Percentiles rank a stretch among this genome's conserved stretches.
phyloP scores from a whole-genome alignment of 2,797 vertebrate genomes.

The Meriones psammophilus region DNA sequence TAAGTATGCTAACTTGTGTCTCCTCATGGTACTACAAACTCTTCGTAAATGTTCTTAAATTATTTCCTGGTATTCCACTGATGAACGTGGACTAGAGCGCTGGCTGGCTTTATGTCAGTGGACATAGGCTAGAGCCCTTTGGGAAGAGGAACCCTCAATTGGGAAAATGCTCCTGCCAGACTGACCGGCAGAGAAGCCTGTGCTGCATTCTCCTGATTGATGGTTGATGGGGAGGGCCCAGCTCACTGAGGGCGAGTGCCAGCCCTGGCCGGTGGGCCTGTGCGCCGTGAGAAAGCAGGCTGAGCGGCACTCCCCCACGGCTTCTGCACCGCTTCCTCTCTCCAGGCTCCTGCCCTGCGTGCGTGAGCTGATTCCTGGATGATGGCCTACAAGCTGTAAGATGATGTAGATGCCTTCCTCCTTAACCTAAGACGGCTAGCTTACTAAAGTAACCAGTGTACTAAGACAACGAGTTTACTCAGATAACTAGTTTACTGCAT shows the following conservation, averaged over 20 bases:
- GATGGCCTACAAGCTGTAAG: background rate
- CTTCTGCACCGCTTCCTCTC: background rate
- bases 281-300: no score
- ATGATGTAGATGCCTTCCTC: background rate
- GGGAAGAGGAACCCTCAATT: background rate
- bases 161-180: background rate
- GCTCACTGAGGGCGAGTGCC: background rate
- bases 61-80: background rate
- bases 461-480: background rate
- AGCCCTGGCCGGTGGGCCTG: background rate
- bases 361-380: background rate
- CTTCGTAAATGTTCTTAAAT: slow-evolving; percentile 31
- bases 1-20: background rate
- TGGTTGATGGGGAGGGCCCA: background rate
- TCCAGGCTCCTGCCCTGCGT: background rate
- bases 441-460: background rate
- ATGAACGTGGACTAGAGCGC: background rate
- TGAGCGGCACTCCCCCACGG: background rate
- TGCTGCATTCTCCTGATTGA: background rate
- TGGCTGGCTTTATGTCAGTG: background rate
- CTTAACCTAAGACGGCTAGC: background rate
- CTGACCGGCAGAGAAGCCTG: no score
- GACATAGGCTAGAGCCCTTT: background rate
- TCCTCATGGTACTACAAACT: background rate
- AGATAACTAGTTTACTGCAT: background rate